Evolutionary conservation across 1,140 invertebrate genomes (phyloP).

Genomic region (Procambarus virginalis): DNA sequence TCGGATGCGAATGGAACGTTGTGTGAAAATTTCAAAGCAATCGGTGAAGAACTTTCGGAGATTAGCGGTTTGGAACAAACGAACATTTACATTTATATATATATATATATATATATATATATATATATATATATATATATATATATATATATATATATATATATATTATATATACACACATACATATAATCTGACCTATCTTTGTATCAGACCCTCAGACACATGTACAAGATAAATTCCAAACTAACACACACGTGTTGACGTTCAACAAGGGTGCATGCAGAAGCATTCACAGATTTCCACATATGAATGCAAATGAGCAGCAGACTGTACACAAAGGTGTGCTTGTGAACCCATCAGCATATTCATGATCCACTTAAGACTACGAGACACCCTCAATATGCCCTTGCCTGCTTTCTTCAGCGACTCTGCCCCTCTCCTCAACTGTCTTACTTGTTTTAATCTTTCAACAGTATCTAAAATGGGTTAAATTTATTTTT

Average conservation of each 20-base stretch:
- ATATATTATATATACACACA: too few relatives aligned
- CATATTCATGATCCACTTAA: constrained; percentile 13
- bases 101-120: too few relatives aligned
- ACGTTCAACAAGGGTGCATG: not conserved
- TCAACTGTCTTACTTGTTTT: too few relatives aligned
- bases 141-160: not conserved
- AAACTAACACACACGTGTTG: not conserved
- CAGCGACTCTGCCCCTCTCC: too few relatives aligned
- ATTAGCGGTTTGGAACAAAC: not conserved
- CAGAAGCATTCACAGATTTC: not conserved
- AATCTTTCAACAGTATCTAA: too few relatives aligned
- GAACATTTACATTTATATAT: not conserved
- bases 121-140: too few relatives aligned
- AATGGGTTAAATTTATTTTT: too few relatives aligned
- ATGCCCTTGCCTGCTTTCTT: not conserved
- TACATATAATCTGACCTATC: not conserved
- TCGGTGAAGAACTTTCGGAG: too few relatives aligned
- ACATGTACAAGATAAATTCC: not conserved
- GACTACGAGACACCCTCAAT: not conserved
- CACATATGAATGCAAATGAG: constrained; percentile 4
- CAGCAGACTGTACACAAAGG: not conserved
- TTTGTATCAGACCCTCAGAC: not conserved
- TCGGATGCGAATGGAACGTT: too few relatives aligned
- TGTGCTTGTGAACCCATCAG: not conserved
- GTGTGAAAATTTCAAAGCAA: too few relatives aligned